Percentiles rank a stretch among this genome's conserved stretches.
These are phyloP conservation scores for Serilophus lunatus DNA, from an alignment of 2,113 vertebrate genomes.

Conservation along the genomic window DNA sequence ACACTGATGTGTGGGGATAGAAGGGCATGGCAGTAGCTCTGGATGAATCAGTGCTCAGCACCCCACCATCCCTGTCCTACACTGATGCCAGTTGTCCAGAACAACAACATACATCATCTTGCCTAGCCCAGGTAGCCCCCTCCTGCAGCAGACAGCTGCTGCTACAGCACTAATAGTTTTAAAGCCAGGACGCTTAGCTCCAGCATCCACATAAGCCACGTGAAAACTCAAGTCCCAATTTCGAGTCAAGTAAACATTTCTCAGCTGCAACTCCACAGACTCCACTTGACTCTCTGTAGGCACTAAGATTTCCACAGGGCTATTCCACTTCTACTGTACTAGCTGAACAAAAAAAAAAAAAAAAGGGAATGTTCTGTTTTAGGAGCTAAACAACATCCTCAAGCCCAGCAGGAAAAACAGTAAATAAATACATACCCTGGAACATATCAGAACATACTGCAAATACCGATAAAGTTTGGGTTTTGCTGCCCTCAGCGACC, in stretches of 20 bases:
- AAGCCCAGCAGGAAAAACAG: background rate
- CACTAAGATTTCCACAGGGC: background rate
- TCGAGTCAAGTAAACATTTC: background rate
- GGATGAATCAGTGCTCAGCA: background rate
- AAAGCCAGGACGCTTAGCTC: background rate
- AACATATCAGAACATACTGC: background rate
- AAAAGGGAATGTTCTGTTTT: background rate
- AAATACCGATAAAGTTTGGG: background rate
- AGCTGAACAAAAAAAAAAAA: background rate
- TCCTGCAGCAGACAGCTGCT: background rate
- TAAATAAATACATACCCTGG: background rate
- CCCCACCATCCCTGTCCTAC: background rate
- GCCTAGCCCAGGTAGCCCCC: background rate
- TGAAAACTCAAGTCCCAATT: background rate
- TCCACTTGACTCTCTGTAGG: background rate
- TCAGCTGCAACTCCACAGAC: background rate
- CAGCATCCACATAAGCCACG: background rate
- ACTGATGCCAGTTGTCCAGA: background rate
- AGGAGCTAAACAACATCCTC: background rate
- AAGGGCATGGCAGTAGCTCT: background rate
- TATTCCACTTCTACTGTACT: background rate
- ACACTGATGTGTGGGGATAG: background rate
- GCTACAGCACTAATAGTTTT: background rate
- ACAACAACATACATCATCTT: background rate
- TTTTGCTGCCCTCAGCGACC: background rate